phyloP scores from a whole-genome alignment of 2,113 vertebrate genomes.

The Callionymus lyra region DNA sequence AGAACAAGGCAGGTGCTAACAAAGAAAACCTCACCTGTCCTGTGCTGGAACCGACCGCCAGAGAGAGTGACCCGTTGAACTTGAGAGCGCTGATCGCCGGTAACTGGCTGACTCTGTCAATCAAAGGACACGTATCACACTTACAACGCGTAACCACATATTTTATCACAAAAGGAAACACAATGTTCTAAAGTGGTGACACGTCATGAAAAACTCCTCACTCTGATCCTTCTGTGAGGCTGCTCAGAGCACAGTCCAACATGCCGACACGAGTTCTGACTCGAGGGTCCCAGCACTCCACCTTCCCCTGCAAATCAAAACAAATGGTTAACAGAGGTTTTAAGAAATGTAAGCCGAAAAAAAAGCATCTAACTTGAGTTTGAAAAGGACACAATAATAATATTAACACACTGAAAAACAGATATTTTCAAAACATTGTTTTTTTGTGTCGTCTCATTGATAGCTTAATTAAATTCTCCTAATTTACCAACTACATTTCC shows the following conservation, averaged over 20 bases:
- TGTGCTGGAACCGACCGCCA: slow-evolving; percentile 91
- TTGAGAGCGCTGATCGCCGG: slow-evolving; percentile 84
- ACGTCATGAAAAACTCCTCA: slow-evolving; percentile 55
- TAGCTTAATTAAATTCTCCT: too few relatives aligned
- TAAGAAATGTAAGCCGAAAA: too few relatives aligned
- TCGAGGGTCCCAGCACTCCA: slow-evolving; percentile 96
- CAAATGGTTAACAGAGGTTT: too few relatives aligned
- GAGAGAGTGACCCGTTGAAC: slow-evolving; percentile 79
- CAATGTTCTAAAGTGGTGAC: background rate
- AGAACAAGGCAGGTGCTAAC: too few relatives aligned
- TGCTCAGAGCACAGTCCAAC: slow-evolving; percentile 87
- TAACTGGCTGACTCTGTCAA: slow-evolving; percentile 76
- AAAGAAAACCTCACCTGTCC: slow-evolving; percentile 75
- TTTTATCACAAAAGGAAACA: too few relatives aligned
- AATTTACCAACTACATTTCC: too few relatives aligned
- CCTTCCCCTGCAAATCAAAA: slow-evolving; percentile 71
- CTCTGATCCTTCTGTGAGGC: slow-evolving; percentile 81
- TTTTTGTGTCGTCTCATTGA: too few relatives aligned
- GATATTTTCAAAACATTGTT: too few relatives aligned
- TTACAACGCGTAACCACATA: background rate
- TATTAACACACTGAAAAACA: too few relatives aligned
- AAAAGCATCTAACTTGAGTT: too few relatives aligned
- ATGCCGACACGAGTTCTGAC: slow-evolving; percentile 76
- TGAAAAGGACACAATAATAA: too few relatives aligned
- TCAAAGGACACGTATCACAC: slow-evolving; percentile 4